Evolutionary conservation across 2,797 vertebrate genomes (phyloP).

Genomic region (Cuniculus paca): DNA sequence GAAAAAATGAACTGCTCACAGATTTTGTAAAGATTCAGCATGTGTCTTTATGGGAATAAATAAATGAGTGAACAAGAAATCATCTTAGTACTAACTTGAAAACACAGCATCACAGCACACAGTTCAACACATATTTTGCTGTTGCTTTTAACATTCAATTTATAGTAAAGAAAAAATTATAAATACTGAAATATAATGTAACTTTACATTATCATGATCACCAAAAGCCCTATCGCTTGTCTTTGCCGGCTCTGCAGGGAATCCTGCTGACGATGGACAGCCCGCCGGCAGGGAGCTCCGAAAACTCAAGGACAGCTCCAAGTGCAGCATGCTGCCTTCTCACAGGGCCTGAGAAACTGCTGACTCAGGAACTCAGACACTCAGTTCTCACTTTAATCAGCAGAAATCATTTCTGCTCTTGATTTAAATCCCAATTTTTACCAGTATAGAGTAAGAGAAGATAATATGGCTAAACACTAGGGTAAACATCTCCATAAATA

Average conservation of each 20-base stretch:
- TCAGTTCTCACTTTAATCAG: conserved; percentile 49
- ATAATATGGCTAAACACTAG: conserved; percentile 1
- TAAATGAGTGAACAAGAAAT: neutral
- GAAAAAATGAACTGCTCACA: conserved; percentile 21
- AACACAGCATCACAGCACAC: neutral
- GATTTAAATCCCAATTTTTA: conserved; percentile 54
- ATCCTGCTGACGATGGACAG: conserved; percentile 19
- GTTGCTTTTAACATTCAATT: conserved; percentile 33
- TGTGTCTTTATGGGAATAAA: neutral
- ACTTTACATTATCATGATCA: neutral
- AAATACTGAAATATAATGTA: conserved; percentile 13
- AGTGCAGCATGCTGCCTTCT: neutral
- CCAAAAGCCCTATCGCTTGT: neutral
- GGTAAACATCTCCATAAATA: neutral
- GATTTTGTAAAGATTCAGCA: neutral
- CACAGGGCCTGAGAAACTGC: neutral
- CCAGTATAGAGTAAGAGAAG: neutral
- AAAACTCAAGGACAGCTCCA: conserved; percentile 17
- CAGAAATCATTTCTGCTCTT: conserved; percentile 43
- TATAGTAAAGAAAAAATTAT: conserved; percentile 15
- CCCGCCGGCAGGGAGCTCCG: neutral
- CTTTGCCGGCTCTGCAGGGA: neutral
- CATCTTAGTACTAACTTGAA: conserved; percentile 34
- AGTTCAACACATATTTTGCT: conserved; percentile 40
- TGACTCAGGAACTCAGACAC: neutral